Base-by-base conservation (phyloP, 2,888 invertebrate genomes). In the Crossocerus cetratus region DNA sequence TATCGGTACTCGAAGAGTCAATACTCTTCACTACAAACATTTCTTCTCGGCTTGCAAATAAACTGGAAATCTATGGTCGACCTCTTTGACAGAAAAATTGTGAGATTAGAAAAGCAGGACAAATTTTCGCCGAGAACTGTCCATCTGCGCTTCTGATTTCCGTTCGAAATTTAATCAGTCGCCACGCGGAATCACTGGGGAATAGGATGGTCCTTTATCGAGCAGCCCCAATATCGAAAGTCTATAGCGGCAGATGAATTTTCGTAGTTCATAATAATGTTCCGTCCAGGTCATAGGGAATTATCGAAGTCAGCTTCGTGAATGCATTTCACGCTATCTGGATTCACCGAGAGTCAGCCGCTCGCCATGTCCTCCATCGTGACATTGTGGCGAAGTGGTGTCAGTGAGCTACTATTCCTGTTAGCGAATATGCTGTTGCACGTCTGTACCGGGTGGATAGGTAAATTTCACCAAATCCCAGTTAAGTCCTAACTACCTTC, bases 311-410 rank as follows among this genome's bases (percentile, higher is more conserved):
- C 59, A 58, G 66, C 69, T 78, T 76, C 68, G 78, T 78, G 76
- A 81, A 32, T 32, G 32, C 11, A 32, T 32, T 32, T 32, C 32
- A 32, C 11, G 32, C 79, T 75, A 71, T 77, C 74, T 77, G 80
- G 83, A 86, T 85, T 83, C 76, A 74, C 78, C 78, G 81, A 84
- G 83, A 86, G 83, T 87, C 86, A 85, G 86, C 84, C 81, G 73
- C 78, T 32, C 32, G 11, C 32, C 32, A 32, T 32, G 32, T 32
- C 32, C 32, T 32, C 32, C 32, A 11, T 32, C 11, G 32, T 32
- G 66, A 65, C 82, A 65, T 78, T 81, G 70, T 76, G 69, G 62
- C 76, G 69, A 81, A 83, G 83, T 85, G 79, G 82, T 77, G 74
- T 53, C n/a, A 68, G 65, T 49, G 45, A 68, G 69, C 70, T 32